Evolutionary conservation across 2,888 invertebrate species (phyloP).

Genomic region (Cetonia aurata): DNA sequence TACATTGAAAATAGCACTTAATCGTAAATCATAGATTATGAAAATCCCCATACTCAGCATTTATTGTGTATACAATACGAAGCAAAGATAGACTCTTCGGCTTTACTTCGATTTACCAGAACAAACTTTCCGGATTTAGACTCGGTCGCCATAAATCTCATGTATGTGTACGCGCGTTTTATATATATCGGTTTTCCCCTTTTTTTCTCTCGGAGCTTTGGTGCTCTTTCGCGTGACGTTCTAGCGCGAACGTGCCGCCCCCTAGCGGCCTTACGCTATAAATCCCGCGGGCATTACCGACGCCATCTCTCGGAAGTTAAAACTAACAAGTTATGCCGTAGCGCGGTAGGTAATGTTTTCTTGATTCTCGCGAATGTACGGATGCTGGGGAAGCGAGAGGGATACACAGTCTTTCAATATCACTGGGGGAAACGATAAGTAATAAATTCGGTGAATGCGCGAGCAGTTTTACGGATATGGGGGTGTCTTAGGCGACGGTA

Average conservation of each 20-base stretch:
- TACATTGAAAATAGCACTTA: not conserved
- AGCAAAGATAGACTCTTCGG: conserved; percentile 30
- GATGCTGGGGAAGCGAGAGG: not conserved
- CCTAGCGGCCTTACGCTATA: not conserved
- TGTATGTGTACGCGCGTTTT: conserved; percentile 13
- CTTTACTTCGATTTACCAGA: conserved; percentile 36
- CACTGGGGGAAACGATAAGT: not conserved
- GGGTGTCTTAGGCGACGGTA: not conserved
- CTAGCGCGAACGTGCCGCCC: not conserved
- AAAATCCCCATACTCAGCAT: conserved; percentile 12
- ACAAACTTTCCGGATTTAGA: conserved; percentile 38
- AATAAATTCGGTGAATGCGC: conserved; percentile 25
- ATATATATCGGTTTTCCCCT: conserved; percentile 7
- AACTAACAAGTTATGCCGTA: conserved; percentile 35
- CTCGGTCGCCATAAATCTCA: conserved; percentile 28
- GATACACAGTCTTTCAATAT: conserved; percentile 9
- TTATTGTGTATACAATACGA: conserved; percentile 27
- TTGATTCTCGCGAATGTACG: conserved; percentile 26
- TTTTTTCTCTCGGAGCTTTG: not conserved
- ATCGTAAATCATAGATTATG: conserved; percentile 31
- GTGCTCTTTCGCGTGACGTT: not conserved
- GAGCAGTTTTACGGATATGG: not conserved
- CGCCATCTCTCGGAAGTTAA: conserved; percentile 26
- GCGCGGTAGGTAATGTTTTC: conserved; percentile 21
- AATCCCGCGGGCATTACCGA: conserved; percentile 21